A percentile compares a stretch with the other conserved stretches of the same genome.
These are phyloP conservation scores for Apostichopus leukothele DNA, from an alignment of 53 echinoderm and acorn worm species.

Conservation along the genomic window DNA sequence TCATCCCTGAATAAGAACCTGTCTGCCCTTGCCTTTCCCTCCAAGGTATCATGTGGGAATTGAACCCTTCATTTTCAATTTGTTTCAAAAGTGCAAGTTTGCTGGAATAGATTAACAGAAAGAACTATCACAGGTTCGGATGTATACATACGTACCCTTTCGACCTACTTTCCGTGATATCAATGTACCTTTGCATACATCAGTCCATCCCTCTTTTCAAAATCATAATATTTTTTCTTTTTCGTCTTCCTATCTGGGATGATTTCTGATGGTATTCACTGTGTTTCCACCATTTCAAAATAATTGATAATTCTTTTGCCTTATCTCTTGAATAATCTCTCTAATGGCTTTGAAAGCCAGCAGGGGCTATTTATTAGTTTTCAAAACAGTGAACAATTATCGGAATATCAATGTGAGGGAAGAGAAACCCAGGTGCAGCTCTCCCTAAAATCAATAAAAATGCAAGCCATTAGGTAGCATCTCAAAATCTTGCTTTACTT, in stretches of 20 bases:
- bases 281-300: constrained; percentile 6
- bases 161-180: too few relatives aligned
- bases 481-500: background rate
- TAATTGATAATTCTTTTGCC: background rate
- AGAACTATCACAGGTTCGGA: too few relatives aligned
- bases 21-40: too few relatives aligned
- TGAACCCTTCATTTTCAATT: too few relatives aligned
- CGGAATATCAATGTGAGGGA: constrained; percentile 31
- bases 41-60: too few relatives aligned
- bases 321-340: constrained; percentile 2
- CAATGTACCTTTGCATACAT: too few relatives aligned
- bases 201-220: too few relatives aligned
- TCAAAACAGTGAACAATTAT: constrained; percentile 50
- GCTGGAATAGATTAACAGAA: too few relatives aligned
- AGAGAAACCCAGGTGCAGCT: constrained; percentile 41
- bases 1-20: too few relatives aligned
- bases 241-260: background rate
- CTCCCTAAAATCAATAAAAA: constrained; percentile 37
- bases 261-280: background rate
- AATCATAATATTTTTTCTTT: background rate
- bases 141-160: too few relatives aligned
- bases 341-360: constrained; percentile 42
- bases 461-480: constrained; percentile 20
- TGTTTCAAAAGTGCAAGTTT: too few relatives aligned
- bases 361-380: constrained; percentile 48